Percentiles rank a stretch among this genome's conserved stretches.
Conservation (phyloP, 2,888 invertebrate genomes). For the Aphodius sticticus region DNA sequence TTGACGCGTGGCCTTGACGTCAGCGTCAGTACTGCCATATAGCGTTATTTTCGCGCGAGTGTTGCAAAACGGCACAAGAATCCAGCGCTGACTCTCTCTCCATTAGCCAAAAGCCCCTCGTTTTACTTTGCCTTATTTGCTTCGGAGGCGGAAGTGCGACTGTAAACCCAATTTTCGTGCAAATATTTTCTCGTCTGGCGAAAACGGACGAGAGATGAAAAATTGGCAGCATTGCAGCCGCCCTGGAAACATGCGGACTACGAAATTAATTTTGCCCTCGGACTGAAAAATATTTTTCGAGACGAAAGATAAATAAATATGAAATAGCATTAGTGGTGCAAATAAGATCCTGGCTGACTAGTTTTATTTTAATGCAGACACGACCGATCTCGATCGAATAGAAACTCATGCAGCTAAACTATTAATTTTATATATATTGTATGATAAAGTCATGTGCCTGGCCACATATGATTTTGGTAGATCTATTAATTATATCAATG, state of each 20-base stretch:
- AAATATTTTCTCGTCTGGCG: constrained; percentile 4
- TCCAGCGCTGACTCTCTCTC: not conserved
- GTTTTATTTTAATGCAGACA: too few species aligned
- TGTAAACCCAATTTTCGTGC: constrained; percentile 4
- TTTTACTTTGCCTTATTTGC: not conserved
- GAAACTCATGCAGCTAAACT: too few species aligned
- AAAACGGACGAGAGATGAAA: not conserved
- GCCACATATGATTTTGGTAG: too few species aligned
- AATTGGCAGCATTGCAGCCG: not conserved
- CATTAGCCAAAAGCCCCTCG: not conserved
- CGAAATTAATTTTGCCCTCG: not conserved
- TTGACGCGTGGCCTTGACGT: not conserved
- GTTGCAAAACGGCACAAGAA: not conserved
- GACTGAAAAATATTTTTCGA: not conserved
- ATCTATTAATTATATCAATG: too few species aligned
- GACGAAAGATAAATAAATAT: not conserved
- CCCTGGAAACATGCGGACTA: not conserved
- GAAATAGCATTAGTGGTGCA: not conserved
- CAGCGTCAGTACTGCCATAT: not conserved
- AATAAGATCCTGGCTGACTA: not conserved
- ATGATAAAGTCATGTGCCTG: too few species aligned
- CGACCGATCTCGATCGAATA: too few species aligned
- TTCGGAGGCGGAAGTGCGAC: not conserved
- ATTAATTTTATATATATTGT: too few species aligned
- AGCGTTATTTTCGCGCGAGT: not conserved